phyloP scores from a whole-genome alignment of 2,888 invertebrate genomes.

The Drosophila vallismaia region DNA sequence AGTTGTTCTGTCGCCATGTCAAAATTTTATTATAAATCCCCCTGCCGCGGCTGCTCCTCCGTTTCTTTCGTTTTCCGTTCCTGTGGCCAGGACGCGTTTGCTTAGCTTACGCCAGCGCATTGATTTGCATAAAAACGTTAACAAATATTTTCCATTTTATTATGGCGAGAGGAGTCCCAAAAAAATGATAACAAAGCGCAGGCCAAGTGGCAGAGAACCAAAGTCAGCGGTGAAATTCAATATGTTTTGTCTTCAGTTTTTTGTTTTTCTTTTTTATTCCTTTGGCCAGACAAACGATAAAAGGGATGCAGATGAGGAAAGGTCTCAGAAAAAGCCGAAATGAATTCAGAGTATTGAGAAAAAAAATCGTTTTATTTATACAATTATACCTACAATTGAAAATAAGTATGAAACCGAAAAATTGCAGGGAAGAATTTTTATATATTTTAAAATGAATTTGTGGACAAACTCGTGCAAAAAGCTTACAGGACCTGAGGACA shows the following conservation, averaged over 20 bases:
- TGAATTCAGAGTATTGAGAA: neutral
- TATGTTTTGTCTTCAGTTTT: slow-evolving; percentile 55
- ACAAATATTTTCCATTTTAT: slow-evolving; percentile 69
- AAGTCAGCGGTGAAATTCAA: slow-evolving; percentile 58
- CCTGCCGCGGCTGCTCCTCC: slow-evolving; percentile 7
- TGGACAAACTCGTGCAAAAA: slow-evolving; percentile 8
- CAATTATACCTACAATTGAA: neutral
- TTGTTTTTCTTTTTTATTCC: slow-evolving; percentile 22
- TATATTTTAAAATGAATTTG: neutral
- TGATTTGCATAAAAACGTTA: slow-evolving; percentile 74
- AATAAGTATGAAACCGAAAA: neutral
- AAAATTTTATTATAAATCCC: slow-evolving; percentile 70
- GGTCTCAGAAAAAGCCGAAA: neutral
- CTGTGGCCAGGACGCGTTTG: slow-evolving; percentile 41
- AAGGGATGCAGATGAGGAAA: slow-evolving; percentile 33
- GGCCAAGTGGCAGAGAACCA: slow-evolving; percentile 31
- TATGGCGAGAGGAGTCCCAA: slow-evolving; percentile 35
- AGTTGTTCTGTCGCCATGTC: slow-evolving; percentile 63
- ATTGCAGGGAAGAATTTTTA: neutral
- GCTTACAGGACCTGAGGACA: slow-evolving; percentile 17
- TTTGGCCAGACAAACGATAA: slow-evolving; percentile 26
- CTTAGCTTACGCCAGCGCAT: slow-evolving; percentile 39
- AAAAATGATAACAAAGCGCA: slow-evolving; percentile 44
- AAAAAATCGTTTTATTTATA: neutral
- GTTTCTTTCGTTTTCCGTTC: slow-evolving; percentile 19